These are phyloP conservation scores for Drosophila rhopaloa DNA, from an alignment of 1,140 invertebrate genomes.

Conservation along the genomic window DNA sequence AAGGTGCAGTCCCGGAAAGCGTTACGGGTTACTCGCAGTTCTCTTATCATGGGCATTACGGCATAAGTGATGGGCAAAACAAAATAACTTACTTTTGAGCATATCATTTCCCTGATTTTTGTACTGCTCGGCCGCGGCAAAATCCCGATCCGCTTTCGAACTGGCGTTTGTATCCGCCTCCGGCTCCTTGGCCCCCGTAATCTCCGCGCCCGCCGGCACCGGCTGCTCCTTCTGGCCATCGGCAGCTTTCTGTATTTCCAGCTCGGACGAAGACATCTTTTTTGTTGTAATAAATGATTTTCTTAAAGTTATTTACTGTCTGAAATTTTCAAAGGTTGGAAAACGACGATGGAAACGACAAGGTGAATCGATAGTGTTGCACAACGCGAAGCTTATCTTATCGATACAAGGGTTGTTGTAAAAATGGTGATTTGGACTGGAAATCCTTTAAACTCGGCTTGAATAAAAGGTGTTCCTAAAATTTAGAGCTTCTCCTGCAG, in stretches of 20 bases:
- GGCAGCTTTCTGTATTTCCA: conserved; percentile 56
- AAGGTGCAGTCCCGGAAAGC: conserved; percentile 9
- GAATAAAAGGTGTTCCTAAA: not conserved
- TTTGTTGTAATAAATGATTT: conserved; percentile 64
- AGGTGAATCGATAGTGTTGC: conserved; percentile 34
- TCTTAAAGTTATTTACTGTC: conserved; percentile 76
- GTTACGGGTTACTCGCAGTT: not conserved
- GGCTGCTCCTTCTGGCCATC: conserved; percentile 50
- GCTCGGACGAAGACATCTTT: conserved; percentile 68
- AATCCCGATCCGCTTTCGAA: conserved; percentile 52
- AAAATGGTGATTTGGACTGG: not conserved
- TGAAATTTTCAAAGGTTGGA: conserved; percentile 42
- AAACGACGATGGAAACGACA: conserved; percentile 27
- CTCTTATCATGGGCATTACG: not conserved
- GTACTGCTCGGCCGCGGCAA: conserved; percentile 88
- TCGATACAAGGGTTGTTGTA: conserved; percentile 15
- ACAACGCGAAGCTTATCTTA: conserved; percentile 41
- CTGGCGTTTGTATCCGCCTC: conserved; percentile 46
- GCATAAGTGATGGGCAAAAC: not conserved
- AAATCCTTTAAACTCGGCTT: not conserved
- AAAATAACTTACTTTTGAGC: conserved; percentile 91
- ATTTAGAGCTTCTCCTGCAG: not conserved
- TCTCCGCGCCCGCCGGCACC: conserved; percentile 28
- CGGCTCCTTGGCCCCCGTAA: conserved; percentile 42
- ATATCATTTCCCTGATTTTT: conserved; percentile 94